Evolutionary conservation across 2,113 vertebrate species (phyloP).

Genomic region (Centropus unirufus): DNA sequence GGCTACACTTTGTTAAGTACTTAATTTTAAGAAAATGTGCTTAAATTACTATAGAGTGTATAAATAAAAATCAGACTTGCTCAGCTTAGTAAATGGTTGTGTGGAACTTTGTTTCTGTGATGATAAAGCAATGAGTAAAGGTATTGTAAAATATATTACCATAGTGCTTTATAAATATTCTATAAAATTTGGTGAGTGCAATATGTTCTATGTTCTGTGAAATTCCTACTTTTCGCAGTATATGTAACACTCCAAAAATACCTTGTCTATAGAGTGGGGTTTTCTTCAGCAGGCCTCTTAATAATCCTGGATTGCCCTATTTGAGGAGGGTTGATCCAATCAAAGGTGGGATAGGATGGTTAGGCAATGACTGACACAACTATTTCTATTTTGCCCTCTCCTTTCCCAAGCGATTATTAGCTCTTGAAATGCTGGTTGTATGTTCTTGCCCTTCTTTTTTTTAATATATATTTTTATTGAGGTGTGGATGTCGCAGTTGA

Average conservation of each 20-base stretch:
- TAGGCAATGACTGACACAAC: neutral
- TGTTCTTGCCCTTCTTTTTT: neutral
- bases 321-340: slow-evolving; percentile 32
- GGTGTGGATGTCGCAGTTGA: neutral
- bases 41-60: rapidly evolving
- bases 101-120: neutral
- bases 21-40: neutral
- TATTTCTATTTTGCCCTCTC: neutral
- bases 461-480: neutral
- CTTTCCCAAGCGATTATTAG: neutral
- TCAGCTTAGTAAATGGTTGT: neutral
- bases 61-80: neutral
- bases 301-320: slow-evolving; percentile 65
- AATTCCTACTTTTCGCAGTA: neutral
- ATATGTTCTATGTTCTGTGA: neutral
- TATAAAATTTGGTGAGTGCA: neutral
- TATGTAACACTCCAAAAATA: neutral
- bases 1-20: rapidly evolving
- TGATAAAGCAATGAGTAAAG: neutral
- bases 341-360: slow-evolving; percentile 11
- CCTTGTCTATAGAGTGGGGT: neutral
- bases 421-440: neutral
- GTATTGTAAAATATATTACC: neutral
- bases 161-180: rapidly evolving
- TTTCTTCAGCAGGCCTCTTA: neutral